These are phyloP conservation scores for Mythimna impura DNA, from an alignment of 2,888 invertebrate genomes.

Conservation along the genomic window DNA sequence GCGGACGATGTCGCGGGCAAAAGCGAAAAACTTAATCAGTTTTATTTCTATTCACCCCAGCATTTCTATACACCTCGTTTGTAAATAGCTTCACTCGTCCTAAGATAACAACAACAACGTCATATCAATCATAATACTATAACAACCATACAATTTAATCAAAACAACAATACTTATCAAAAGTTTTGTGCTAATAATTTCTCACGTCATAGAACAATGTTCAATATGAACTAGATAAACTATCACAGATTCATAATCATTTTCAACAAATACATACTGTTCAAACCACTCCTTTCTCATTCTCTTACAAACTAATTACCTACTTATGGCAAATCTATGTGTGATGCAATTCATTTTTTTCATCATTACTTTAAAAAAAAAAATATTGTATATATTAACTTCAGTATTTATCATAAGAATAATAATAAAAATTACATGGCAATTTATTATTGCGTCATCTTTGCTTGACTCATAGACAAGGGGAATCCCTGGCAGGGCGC, in stretches of 20 bases:
- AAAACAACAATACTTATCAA: slow-evolving; percentile 8
- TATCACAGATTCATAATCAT: slow-evolving; percentile 51
- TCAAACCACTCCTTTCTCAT: slow-evolving; percentile 3
- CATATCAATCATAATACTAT: neutral
- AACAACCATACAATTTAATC: neutral
- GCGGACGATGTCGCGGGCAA: no score
- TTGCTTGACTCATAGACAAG: neutral
- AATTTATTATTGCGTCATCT: neutral
- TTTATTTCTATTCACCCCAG: no score
- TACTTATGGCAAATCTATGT: neutral
- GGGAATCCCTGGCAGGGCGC: neutral
- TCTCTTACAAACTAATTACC: slow-evolving; percentile 22
- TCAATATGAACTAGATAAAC: slow-evolving; percentile 38
- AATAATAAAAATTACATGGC: neutral
- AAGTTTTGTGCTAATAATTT: slow-evolving; percentile 37
- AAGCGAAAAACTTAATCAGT: no score
- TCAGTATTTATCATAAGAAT: neutral
- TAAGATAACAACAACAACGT: neutral
- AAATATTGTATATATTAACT: neutral
- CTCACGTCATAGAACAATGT: slow-evolving; percentile 39
- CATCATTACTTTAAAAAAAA: no score
- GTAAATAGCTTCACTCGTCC: no score
- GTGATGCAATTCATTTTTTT: neutral
- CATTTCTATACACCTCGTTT: no score
- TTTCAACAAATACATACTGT: slow-evolving; percentile 1